phyloP scores from a whole-genome alignment of 2,888 invertebrate species.

The Abrostola tripartita region DNA sequence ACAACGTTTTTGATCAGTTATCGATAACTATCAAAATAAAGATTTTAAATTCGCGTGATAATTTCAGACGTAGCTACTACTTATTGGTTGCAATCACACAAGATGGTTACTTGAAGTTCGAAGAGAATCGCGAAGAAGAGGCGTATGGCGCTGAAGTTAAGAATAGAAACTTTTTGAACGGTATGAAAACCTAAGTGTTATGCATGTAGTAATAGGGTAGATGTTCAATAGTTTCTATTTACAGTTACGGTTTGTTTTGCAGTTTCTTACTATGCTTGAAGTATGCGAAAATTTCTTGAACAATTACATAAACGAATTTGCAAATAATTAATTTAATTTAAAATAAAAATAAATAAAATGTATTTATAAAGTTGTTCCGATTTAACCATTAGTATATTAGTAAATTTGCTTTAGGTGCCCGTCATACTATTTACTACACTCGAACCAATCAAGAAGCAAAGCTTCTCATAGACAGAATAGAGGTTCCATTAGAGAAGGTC shows the following conservation, averaged over 20 bases:
- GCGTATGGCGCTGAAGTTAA: constrained; percentile 92
- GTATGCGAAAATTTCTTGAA: too few relatives aligned
- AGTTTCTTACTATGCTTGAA: too few relatives aligned
- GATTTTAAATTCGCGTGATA: too few relatives aligned
- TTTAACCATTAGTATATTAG: too few relatives aligned
- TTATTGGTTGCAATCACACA: constrained; percentile 94
- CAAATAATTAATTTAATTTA: too few relatives aligned
- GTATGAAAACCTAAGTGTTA: constrained; percentile 79
- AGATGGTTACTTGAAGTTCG: constrained; percentile 94
- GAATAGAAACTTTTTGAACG: constrained; percentile 94
- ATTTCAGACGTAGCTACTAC: constrained; percentile 93
- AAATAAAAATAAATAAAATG: too few relatives aligned
- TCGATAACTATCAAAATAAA: too few relatives aligned
- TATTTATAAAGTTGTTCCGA: too few relatives aligned
- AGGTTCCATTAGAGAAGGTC: constrained; percentile 91
- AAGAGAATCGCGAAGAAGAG: constrained; percentile 94
- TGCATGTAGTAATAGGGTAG: not conserved
- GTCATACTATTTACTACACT: constrained; percentile 92
- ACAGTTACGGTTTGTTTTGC: too few relatives aligned
- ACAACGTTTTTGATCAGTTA: too few relatives aligned
- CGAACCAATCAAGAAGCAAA: constrained; percentile 92
- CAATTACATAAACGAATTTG: too few relatives aligned
- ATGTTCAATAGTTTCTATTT: too few relatives aligned
- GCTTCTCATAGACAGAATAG: constrained; percentile 92
- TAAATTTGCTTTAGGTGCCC: constrained; percentile 85